phyloP scores from a whole-genome alignment of 2,113 vertebrate species.

The Daubentonia madagascariensis region DNA sequence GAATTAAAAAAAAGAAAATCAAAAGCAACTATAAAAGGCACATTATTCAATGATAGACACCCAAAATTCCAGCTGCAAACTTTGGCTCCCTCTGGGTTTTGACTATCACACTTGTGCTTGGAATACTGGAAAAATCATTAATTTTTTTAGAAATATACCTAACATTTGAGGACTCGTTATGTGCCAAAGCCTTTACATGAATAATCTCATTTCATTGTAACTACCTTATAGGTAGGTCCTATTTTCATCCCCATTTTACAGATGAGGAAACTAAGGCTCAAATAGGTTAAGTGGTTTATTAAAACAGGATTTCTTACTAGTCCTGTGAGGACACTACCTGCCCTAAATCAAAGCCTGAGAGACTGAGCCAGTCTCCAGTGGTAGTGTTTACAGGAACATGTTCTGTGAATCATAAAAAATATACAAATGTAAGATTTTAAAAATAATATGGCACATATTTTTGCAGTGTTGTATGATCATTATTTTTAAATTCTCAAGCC shows the following conservation, averaged over 20 bases:
- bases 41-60: background rate
- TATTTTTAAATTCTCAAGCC: slow-evolving; percentile 16
- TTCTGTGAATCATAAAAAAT: background rate
- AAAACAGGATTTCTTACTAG: background rate
- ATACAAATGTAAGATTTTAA: background rate
- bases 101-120: background rate
- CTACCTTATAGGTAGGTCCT: background rate
- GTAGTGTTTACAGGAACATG: background rate
- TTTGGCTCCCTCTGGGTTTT: background rate
- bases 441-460: background rate
- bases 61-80: background rate
- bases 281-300: background rate
- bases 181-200: background rate
- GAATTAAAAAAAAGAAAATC: background rate
- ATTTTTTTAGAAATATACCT: background rate
- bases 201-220: background rate
- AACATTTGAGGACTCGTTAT: background rate
- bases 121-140: background rate
- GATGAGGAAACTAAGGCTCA: slow-evolving; percentile 3
- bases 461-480: background rate
- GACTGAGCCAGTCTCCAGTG: background rate
- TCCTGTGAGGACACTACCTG: background rate
- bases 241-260: slow-evolving; percentile 24
- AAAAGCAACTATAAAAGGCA: background rate
- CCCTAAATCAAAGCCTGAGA: background rate